A percentile compares a stretch with the other conserved stretches of the same genome.
phyloP scores from a whole-genome alignment of 2,888 invertebrate species.

The Drosophila birchii region DNA sequence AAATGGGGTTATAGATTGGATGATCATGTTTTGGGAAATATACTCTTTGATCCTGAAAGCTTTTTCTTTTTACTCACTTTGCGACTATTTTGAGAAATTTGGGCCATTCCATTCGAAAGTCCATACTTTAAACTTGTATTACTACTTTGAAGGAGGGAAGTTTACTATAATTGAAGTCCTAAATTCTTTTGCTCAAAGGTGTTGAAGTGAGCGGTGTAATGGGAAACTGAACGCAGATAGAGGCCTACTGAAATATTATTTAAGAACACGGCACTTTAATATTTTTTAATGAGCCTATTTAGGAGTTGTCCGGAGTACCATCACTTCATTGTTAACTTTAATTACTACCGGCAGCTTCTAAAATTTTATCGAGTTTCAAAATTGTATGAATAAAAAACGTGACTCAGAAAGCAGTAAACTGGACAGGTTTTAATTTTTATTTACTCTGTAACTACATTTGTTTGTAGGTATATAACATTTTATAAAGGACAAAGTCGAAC shows the following conservation, averaged over 20 bases:
- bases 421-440: too few species aligned
- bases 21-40: neutral
- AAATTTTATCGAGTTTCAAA: neutral
- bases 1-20: neutral
- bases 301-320: neutral
- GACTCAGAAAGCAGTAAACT: too few species aligned
- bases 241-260: neutral
- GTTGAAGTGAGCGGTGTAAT: too few species aligned
- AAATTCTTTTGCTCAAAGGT: too few species aligned
- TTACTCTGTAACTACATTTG: too few species aligned
- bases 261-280: neutral
- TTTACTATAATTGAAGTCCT: too few species aligned
- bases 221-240: neutral
- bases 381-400: too few species aligned
- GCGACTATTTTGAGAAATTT: conserved; percentile 53
- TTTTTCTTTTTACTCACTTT: conserved; percentile 46
- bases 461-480: too few species aligned
- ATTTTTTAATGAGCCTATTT: neutral
- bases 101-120: conserved; percentile 52
- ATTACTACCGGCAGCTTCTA: neutral
- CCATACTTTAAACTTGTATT: conserved; percentile 36
- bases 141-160: too few species aligned
- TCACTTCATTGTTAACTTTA: neutral
- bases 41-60: too few species aligned
- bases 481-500: too few species aligned